phyloP scores from a whole-genome alignment of 2,113 vertebrate genomes.

The Platysternon megacephalum region DNA sequence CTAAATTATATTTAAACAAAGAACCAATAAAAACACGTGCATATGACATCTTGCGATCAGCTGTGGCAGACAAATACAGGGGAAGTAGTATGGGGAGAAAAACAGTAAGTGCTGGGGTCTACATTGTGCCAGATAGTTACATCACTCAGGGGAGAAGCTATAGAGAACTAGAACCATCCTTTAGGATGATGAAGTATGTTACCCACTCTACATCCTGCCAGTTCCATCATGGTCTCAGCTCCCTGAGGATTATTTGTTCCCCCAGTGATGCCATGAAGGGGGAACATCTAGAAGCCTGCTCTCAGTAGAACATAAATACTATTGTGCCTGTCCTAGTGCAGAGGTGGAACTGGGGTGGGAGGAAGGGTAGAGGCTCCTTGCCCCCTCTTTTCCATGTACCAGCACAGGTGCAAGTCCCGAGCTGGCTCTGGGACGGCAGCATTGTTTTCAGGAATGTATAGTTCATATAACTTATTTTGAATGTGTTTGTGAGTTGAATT shows the following conservation, averaged over 20 bases:
- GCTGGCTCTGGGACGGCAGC: neutral
- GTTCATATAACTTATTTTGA: neutral
- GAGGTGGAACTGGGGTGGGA: neutral
- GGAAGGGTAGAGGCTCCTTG: neutral
- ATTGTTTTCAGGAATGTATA: neutral
- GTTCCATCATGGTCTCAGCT: neutral
- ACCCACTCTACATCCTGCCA: neutral
- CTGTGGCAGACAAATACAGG: neutral
- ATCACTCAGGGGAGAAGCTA: neutral
- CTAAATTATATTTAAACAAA: neutral
- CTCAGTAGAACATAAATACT: neutral
- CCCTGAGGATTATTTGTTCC: neutral
- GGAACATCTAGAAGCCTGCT: neutral
- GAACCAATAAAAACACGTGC: neutral
- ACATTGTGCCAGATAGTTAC: neutral
- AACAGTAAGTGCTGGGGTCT: neutral
- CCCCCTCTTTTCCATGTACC: neutral
- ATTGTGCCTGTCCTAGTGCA: neutral
- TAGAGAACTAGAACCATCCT: neutral
- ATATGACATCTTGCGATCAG: neutral
- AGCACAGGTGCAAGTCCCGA: neutral
- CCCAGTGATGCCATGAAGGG: neutral
- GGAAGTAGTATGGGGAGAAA: neutral
- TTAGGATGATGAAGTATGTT: neutral
- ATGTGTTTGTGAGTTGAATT: neutral